A percentile compares a stretch with the other conserved stretches of the same genome.
Evolutionary conservation across 2,888 invertebrate species (phyloP).

Genomic region (Ophion slaviceki): DNA sequence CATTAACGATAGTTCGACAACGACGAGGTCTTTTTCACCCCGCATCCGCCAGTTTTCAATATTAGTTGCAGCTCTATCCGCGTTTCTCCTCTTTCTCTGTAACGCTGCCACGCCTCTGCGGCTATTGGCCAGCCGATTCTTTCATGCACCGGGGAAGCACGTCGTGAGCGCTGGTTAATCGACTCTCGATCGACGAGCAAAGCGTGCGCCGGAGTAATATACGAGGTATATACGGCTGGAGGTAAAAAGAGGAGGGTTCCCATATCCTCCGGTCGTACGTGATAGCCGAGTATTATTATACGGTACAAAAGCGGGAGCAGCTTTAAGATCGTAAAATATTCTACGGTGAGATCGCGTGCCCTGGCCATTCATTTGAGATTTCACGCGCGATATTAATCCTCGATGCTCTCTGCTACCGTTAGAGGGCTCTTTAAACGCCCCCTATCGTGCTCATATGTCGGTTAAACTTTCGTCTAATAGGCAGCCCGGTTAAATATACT

Average conservation of each 20-base stretch:
- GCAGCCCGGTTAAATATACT: constrained; percentile 15
- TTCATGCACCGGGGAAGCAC: constrained; percentile 26
- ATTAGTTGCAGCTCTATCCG: constrained; percentile 38
- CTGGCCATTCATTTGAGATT: constrained; percentile 58
- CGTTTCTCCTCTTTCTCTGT: constrained; percentile 35
- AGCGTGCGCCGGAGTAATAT: constrained; percentile 53
- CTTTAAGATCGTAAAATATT: constrained; percentile 58
- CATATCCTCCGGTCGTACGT: constrained; percentile 54
- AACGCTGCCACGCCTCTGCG: constrained; percentile 48
- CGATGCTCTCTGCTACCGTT: constrained; percentile 57
- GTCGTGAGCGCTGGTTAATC: constrained; percentile 50
- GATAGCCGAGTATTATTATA: constrained; percentile 7
- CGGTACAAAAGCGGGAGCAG: constrained; percentile 24
- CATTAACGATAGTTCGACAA: constrained; percentile 27
- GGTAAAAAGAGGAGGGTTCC: constrained; percentile 1
- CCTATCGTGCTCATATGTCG: constrained; percentile 10
- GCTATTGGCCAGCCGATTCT: constrained; percentile 39
- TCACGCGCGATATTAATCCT: constrained; percentile 64
- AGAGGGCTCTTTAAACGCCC: constrained; percentile 18
- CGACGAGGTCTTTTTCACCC: constrained; percentile 24
- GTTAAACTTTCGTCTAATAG: constrained; percentile 36
- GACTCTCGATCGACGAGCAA: constrained; percentile 57
- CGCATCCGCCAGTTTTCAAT: constrained; percentile 50
- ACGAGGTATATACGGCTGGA: constrained; percentile 6
- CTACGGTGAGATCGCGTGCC: constrained; percentile 55